phyloP scores from a whole-genome alignment of 1,140 invertebrate species.

The Octopus sinensis region DNA sequence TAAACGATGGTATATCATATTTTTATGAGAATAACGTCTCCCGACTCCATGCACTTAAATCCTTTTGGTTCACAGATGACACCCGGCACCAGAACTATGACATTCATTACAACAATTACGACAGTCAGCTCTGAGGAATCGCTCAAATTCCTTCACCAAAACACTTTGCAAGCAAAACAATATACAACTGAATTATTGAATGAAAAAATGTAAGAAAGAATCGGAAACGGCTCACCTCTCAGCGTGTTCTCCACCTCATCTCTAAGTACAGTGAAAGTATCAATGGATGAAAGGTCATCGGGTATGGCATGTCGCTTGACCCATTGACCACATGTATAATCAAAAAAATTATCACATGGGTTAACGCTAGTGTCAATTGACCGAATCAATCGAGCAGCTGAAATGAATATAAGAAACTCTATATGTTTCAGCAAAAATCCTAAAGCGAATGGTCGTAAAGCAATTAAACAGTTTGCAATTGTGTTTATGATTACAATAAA shows the following conservation, averaged over 20 bases:
- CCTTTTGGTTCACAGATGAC: no score
- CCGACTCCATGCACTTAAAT: no score
- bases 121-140: no score
- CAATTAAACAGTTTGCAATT: no score
- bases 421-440: no score
- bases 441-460: no score
- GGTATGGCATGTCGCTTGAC: conserved; percentile 39
- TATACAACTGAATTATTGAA: not conserved
- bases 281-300: conserved; percentile 36
- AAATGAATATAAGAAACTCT: not conserved
- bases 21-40: no score
- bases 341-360: conserved; percentile 92
- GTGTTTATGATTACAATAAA: no score
- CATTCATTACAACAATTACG: no score
- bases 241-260: conserved; percentile 43
- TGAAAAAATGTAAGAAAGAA: not conserved
- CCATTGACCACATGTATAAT: conserved; percentile 75
- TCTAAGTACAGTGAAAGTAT: conserved; percentile 33
- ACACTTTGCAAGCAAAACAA: not conserved
- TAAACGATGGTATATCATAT: no score
- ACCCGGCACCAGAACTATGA: no score
- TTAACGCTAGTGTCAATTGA: conserved; percentile 64
- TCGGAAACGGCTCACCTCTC: conserved; percentile 34
- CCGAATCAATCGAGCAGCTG: conserved; percentile 46
- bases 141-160: not conserved